phyloP scores from a whole-genome alignment of 64 coral and sea anemone species.

The Trachythela sp. region DNA sequence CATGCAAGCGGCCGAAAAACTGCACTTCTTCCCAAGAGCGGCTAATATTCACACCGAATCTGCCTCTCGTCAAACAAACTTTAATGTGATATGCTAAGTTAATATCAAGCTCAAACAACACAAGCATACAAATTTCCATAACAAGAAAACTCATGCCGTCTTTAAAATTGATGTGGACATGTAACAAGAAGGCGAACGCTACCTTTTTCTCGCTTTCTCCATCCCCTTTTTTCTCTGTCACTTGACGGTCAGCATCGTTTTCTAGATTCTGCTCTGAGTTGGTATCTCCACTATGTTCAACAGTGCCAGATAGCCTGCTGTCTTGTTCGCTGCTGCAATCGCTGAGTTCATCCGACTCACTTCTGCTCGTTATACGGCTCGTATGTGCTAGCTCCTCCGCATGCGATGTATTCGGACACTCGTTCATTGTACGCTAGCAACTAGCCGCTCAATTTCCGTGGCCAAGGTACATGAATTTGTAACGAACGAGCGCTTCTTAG shows the following conservation, averaged over 20 bases:
- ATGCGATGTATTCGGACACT: neutral
- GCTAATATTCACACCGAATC: neutral
- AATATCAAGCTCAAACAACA: conserved; percentile 1
- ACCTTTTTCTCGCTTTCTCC: neutral
- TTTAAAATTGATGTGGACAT: neutral
- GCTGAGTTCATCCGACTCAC: neutral
- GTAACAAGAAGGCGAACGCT: neutral
- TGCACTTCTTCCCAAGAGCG: neutral
- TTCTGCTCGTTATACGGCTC: neutral
- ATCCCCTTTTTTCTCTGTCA: neutral
- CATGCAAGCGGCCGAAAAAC: neutral
- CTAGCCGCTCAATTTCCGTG: neutral
- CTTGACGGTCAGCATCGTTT: neutral
- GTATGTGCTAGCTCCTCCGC: neutral
- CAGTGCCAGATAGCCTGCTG: neutral
- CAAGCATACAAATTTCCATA: neutral
- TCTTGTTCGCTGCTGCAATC: neutral
- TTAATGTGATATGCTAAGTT: conserved; percentile 7
- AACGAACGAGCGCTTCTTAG: neutral
- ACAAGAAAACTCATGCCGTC: neutral
- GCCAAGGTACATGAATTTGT: neutral
- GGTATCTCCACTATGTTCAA: neutral
- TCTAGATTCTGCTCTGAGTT: neutral
- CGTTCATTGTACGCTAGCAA: neutral
- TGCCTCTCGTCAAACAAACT: neutral